phyloP scores from a whole-genome alignment of 2,888 invertebrate species.

The Lissocephala sabroskyi region DNA sequence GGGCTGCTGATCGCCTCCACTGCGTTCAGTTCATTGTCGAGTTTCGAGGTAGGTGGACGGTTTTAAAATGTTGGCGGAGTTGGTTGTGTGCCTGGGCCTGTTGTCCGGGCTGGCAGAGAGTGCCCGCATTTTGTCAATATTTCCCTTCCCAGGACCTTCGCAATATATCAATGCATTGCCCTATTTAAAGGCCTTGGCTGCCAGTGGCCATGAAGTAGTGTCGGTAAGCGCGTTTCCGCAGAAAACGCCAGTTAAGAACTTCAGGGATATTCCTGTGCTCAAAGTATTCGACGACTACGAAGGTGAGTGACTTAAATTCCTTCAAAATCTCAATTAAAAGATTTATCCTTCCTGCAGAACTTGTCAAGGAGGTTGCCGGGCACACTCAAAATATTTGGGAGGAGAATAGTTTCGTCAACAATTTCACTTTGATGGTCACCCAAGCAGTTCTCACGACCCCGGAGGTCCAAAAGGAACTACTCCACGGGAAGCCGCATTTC shows the following conservation, averaged over 20 bases:
- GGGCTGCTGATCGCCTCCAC: too few species aligned
- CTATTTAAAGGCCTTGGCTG: constrained; percentile 61
- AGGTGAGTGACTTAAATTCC: constrained; percentile 16
- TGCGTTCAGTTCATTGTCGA: constrained; percentile 28
- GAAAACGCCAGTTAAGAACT: constrained; percentile 57
- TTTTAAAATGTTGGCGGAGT: too few species aligned
- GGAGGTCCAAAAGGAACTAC: too few species aligned
- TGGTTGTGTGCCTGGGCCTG: constrained; percentile 5
- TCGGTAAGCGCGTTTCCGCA: constrained; percentile 65
- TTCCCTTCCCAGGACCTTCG: constrained; percentile 60
- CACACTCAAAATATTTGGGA: too few species aligned
- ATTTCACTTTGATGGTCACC: too few species aligned
- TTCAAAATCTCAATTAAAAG: too few species aligned
- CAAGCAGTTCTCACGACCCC: too few species aligned
- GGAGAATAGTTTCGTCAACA: too few species aligned
- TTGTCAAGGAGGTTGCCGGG: constrained; percentile 16
- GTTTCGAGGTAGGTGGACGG: too few species aligned
- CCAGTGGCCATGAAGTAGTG: constrained; percentile 70
- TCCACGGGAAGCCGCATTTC: constrained; percentile 41
- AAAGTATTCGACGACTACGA: constrained; percentile 38
- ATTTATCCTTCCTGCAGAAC: too few species aligned
- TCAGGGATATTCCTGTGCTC: constrained; percentile 45
- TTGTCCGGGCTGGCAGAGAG: constrained; percentile 24
- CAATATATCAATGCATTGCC: constrained; percentile 65
- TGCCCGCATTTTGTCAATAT: constrained; percentile 53